Conservation (phyloP, 1,140 invertebrate species). For the Monomorium pharaonis region DNA sequence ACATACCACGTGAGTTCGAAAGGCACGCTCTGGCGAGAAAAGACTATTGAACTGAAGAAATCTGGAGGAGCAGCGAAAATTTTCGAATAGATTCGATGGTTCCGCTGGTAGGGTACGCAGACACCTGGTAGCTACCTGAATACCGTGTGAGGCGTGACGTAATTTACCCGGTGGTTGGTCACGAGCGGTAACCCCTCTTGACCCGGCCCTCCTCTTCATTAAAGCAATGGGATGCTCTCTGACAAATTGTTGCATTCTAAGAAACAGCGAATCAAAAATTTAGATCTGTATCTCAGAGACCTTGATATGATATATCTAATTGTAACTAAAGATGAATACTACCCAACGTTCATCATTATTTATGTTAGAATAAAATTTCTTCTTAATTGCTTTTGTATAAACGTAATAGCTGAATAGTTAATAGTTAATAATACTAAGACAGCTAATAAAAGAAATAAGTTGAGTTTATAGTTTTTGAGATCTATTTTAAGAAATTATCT, state of each 20-base stretch:
- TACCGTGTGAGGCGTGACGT: conserved; percentile 69
- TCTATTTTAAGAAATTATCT: background rate
- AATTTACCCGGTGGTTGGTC: conserved; percentile 61
- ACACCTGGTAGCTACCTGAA: conserved; percentile 77
- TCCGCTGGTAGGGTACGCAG: conserved; percentile 41
- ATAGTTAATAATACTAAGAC: too few species aligned
- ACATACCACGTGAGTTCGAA: conserved; percentile 36
- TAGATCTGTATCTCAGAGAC: background rate
- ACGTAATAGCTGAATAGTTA: too few species aligned
- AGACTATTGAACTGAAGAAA: conserved; percentile 27
- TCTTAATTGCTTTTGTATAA: background rate
- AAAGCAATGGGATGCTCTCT: conserved; percentile 3
- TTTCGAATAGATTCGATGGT: conserved; percentile 61
- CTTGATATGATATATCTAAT: background rate
- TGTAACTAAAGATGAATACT: background rate
- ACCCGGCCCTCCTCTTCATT: conserved; percentile 51
- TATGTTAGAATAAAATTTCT: background rate
- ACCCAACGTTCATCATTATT: background rate
- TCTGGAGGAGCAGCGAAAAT: conserved; percentile 58
- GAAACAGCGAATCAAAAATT: background rate
- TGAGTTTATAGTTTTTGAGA: background rate
- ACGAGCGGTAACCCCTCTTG: conserved; percentile 21
- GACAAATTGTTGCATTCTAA: conserved; percentile 43
- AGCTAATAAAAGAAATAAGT: background rate
- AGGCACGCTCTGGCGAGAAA: background rate